Conservation (phyloP, 2,797 vertebrate species). For the Phataginus tricuspis region DNA sequence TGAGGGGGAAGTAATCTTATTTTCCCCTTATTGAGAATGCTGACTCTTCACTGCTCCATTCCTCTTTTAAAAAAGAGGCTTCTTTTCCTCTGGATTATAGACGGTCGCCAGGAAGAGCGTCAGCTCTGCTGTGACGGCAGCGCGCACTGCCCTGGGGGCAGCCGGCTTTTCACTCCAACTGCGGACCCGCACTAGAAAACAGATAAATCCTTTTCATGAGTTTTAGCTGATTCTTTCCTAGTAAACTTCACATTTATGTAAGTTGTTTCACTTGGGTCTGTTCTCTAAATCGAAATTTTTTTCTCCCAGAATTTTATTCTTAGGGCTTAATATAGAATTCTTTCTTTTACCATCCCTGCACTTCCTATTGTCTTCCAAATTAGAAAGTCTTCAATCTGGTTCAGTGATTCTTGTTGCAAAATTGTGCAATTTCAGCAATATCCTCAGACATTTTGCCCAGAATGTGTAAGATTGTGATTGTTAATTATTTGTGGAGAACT, state of each 20-base stretch:
- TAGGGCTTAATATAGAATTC: neutral
- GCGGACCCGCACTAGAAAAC: neutral
- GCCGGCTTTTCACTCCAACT: neutral
- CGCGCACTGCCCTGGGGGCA: accelerated
- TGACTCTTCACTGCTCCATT: neutral
- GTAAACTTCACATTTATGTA: neutral
- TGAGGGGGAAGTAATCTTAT: neutral
- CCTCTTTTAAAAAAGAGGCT: neutral
- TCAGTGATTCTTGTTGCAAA: conserved; percentile 36
- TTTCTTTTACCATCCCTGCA: neutral
- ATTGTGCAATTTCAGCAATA: conserved; percentile 17
- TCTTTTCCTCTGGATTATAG: neutral
- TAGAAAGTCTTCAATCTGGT: conserved; percentile 3
- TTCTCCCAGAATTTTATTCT: neutral
- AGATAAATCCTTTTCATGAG: neutral
- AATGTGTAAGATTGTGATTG: conserved; percentile 1
- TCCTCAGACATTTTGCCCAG: conserved; percentile 10
- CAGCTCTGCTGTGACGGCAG: neutral
- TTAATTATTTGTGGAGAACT: conserved; percentile 44
- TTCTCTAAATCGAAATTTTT: neutral
- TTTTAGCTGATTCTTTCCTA: neutral
- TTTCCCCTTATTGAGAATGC: neutral
- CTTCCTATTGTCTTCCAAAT: neutral
- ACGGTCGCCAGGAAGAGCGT: neutral
- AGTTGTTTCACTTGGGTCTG: neutral